phyloP scores from a whole-genome alignment of 2,797 vertebrate genomes.

The Hypotaenidia philippensis region DNA sequence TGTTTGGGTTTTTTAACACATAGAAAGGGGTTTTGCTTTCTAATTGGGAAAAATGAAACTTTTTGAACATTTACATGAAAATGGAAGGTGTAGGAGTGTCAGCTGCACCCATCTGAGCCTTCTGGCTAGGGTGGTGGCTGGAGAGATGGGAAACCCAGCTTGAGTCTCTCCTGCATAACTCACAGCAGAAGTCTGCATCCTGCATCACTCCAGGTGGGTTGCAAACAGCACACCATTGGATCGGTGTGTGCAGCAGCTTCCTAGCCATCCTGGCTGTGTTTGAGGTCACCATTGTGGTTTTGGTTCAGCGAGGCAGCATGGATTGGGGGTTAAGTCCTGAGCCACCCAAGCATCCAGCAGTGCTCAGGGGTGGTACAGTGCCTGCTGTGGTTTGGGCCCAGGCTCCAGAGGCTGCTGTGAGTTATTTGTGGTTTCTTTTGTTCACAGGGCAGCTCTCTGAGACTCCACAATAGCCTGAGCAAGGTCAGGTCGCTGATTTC shows the following conservation, averaged over 20 bases:
- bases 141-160: background rate
- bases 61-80: slow-evolving; percentile 20
- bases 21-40: background rate
- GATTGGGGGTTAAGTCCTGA: background rate
- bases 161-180: background rate
- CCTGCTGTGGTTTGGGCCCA: slow-evolving; percentile 3
- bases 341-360: background rate
- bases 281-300: background rate
- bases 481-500: background rate
- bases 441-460: background rate
- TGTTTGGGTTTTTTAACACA: background rate
- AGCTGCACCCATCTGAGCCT: background rate
- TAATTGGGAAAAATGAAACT: background rate
- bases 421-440: background rate
- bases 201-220: background rate
- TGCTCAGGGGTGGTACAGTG: background rate
- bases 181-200: background rate
- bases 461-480: background rate
- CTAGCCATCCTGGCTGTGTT: background rate
- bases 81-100: background rate
- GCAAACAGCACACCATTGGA: background rate
- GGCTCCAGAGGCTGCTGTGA: background rate
- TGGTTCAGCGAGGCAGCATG: background rate
- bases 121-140: background rate
- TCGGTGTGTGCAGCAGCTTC: background rate